These are phyloP conservation scores for Epizoanthus stellaris DNA, from an alignment of 92 coral and sea anemone genomes.

Conservation along the genomic window DNA sequence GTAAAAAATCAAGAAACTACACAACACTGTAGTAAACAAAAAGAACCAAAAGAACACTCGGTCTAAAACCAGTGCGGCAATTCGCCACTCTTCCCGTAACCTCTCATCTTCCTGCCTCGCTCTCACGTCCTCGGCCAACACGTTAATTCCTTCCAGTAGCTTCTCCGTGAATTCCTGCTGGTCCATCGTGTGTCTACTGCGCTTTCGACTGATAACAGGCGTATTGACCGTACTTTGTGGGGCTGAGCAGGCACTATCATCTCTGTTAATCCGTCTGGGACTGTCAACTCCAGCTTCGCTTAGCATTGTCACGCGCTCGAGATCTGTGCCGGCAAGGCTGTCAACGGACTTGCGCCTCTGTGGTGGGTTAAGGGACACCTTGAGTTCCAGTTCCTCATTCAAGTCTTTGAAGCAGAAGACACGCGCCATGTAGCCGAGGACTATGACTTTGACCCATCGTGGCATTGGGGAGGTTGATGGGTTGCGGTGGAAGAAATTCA, in stretches of 20 bases:
- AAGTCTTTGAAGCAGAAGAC: conserved; percentile 76
- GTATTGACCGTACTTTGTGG: conserved; percentile 77
- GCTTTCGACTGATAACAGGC: conserved; percentile 68
- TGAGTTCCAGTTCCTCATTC: conserved; percentile 66
- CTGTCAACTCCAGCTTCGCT: conserved; percentile 57
- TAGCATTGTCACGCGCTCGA: conserved; percentile 55
- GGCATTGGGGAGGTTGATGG: conserved; percentile 97
- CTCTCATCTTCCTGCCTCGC: conserved; percentile 84
- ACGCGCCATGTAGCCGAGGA: conserved; percentile 88
- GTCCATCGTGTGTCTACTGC: conserved; percentile 64
- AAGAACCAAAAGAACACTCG: conserved; percentile 91
- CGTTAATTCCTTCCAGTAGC: conserved; percentile 79
- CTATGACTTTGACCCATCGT: conserved; percentile 84
- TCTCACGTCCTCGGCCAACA: conserved; percentile 85
- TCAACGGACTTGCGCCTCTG: conserved; percentile 65
- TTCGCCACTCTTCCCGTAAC: conserved; percentile 87
- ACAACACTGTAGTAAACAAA: conserved; percentile 56
- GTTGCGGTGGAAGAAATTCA: conserved; percentile 88
- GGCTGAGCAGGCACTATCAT: conserved; percentile 59
- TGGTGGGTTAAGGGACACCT: conserved; percentile 54
- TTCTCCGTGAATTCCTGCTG: conserved; percentile 74
- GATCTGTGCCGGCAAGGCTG: conserved; percentile 56
- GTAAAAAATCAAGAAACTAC: conserved; percentile 78
- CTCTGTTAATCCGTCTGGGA: conserved; percentile 52
- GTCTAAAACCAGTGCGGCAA: conserved; percentile 85